Conservation (phyloP, 2,113 vertebrate genomes). For the Pelmatolapia mariae region DNA sequence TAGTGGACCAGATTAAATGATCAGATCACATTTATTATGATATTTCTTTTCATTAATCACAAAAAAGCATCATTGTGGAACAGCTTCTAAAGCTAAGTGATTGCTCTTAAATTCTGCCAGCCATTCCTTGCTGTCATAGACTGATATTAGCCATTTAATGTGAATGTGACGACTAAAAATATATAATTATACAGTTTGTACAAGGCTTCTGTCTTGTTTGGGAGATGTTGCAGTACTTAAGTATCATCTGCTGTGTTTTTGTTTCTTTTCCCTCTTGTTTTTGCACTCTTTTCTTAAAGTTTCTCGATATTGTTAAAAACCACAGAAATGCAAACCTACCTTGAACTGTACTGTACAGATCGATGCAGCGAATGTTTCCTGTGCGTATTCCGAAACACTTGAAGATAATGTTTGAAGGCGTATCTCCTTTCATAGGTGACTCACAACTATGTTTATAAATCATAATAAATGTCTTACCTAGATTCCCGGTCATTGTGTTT, state of each 20-base stretch:
- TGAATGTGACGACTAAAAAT: background rate
- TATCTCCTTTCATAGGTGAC: background rate
- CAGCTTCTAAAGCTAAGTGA: background rate
- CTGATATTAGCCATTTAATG: background rate
- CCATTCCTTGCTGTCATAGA: background rate
- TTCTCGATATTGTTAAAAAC: background rate
- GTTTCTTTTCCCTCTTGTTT: background rate
- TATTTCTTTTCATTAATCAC: background rate
- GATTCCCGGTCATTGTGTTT: background rate
- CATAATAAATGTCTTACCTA: slow-evolving; percentile 13
- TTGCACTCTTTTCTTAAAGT: background rate
- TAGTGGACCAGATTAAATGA: background rate
- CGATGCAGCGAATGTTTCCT: background rate
- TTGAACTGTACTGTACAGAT: background rate
- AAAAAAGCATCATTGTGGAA: background rate
- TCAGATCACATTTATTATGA: background rate
- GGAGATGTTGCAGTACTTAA: background rate
- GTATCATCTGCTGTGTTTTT: background rate
- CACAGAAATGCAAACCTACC: background rate
- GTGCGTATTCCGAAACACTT: background rate
- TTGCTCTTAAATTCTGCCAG: background rate
- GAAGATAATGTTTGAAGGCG: background rate
- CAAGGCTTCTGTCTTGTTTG: background rate
- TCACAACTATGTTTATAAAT: slow-evolving; percentile 5
- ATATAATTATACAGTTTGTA: background rate